phyloP scores from a whole-genome alignment of 2,888 invertebrate species.

The Drosophila anceps region DNA sequence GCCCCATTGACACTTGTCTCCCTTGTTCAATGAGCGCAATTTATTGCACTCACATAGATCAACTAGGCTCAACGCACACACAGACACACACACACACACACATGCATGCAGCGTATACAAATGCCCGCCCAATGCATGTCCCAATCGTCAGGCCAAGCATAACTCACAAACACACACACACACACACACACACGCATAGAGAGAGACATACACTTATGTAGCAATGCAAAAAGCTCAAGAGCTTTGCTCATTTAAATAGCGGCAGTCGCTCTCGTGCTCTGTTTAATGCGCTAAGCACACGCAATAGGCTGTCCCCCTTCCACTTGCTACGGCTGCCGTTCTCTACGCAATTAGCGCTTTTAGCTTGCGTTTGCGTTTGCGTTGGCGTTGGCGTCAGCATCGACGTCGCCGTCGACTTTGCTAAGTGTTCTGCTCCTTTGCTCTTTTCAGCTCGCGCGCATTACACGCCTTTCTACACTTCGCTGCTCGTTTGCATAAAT shows the following conservation, averaged over 20 bases:
- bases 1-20: conserved; percentile 31
- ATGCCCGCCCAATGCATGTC: conserved; percentile 74
- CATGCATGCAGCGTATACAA: not conserved
- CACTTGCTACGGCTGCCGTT: not conserved
- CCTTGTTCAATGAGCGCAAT: conserved; percentile 63
- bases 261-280: conserved; percentile 62
- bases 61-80: conserved; percentile 8
- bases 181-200: conserved; percentile 1
- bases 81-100: not conserved
- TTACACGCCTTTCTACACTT: conserved; percentile 81
- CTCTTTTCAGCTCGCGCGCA: conserved; percentile 24
- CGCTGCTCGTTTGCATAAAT: conserved; percentile 82
- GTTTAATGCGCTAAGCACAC: conserved; percentile 73
- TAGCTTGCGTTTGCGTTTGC: conserved; percentile 55
- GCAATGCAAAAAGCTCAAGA: conserved; percentile 41
- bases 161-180: conserved; percentile 45
- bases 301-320: conserved; percentile 55
- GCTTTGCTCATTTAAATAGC: conserved; percentile 73
- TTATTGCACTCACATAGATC: conserved; percentile 62
- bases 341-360: conserved; percentile 69
- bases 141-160: conserved; percentile 69
- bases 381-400: conserved; percentile 16
- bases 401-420: conserved; percentile 11
- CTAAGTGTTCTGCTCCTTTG: conserved; percentile 7
- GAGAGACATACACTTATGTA: not conserved